A percentile compares a stretch with the other conserved stretches of the same genome.
Conservation (phyloP, 2,113 vertebrate species). For the Speoplatyrhinus poulsoni region DNA sequence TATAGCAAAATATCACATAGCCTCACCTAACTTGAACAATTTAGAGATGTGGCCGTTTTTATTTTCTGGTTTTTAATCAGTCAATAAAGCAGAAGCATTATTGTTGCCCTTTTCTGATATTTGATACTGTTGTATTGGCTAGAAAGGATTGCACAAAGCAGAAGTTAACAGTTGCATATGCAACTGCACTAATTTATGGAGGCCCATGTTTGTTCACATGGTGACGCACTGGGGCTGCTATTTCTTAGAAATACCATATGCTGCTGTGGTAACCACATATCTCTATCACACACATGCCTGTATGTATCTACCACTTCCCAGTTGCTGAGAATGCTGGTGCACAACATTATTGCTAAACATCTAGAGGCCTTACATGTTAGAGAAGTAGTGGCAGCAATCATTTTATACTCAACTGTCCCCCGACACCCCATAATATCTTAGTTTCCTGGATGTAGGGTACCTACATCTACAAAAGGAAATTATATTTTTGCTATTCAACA, state of each 20-base stretch:
- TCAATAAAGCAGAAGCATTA: slow-evolving; percentile 31
- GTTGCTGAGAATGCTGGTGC: slow-evolving; percentile 35
- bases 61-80: not conserved
- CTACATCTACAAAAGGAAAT: no score
- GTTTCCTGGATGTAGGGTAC: no score
- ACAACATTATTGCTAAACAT: not conserved
- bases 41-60: no score
- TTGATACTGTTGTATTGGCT: slow-evolving; percentile 10
- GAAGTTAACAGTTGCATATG: not conserved
- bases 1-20: no score
- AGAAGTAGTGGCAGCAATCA: no score
- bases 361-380: not conserved
- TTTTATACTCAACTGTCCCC: no score
- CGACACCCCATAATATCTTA: no score
- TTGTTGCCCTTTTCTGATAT: slow-evolving; percentile 22
- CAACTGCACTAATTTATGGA: not conserved
- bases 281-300: not conserved
- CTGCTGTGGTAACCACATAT: not conserved
- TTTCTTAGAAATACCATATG: slow-evolving; percentile 62
- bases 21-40: no score
- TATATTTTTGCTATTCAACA: no score
- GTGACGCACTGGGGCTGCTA: slow-evolving; percentile 6
- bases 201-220: not conserved
- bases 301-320: not conserved
- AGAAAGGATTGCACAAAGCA: not conserved